Conservation (phyloP, 2,113 vertebrate genomes). For the human (Homo sapiens) region DNA sequence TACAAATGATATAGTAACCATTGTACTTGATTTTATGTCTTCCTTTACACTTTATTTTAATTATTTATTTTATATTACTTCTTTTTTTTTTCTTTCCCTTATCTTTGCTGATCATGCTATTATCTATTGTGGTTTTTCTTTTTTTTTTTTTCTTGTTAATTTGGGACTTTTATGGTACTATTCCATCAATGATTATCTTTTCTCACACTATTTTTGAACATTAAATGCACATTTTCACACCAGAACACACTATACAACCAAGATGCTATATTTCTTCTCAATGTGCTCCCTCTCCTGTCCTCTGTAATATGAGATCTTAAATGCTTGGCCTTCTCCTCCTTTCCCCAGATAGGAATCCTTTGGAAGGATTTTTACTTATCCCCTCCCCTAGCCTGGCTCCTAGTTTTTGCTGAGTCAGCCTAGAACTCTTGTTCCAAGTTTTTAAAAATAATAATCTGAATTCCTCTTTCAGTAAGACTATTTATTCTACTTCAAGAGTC, state of each 20-base stretch:
- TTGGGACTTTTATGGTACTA: neutral
- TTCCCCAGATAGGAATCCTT: neutral
- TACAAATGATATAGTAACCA: neutral
- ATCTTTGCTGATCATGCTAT: neutral
- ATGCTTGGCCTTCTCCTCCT: neutral
- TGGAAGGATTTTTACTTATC: neutral
- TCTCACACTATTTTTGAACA: neutral
- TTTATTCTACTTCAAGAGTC: neutral
- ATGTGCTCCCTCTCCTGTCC: neutral
- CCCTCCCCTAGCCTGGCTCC: neutral
- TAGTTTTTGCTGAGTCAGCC: neutral
- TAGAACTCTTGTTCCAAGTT: neutral
- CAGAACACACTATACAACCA: neutral
- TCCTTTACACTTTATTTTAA: neutral
- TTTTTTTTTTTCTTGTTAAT: neutral
- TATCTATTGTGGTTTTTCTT: neutral
- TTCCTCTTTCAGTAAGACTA: neutral
- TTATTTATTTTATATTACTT: neutral
- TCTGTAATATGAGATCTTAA: neutral
- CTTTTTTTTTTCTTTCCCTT: neutral
- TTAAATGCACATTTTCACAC: neutral
- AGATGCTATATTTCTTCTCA: neutral
- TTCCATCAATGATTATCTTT: neutral
- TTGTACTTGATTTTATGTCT: neutral
- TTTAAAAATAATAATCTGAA: neutral